A percentile compares a stretch with the other conserved stretches of the same genome.
phyloP scores from a whole-genome alignment of 1,140 invertebrate species.

The Apis dorsata region DNA sequence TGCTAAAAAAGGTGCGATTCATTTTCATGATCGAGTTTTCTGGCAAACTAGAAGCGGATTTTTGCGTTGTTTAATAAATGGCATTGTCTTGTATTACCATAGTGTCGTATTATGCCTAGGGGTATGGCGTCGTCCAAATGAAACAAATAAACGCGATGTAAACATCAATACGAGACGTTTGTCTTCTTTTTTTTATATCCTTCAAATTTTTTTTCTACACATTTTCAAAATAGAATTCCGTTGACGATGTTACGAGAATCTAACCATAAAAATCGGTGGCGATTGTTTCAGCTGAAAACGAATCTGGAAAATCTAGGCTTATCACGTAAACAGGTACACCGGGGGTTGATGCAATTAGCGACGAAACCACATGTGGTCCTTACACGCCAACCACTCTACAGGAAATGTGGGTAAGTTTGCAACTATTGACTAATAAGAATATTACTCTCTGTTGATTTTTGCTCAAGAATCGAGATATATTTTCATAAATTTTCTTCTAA shows the following conservation, averaged over 20 bases:
- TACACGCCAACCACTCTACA: neutral
- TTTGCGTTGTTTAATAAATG: neutral
- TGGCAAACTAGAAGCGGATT: neutral
- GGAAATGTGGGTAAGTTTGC: conserved; percentile 26
- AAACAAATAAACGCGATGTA: conserved; percentile 3
- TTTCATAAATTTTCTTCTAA: no score
- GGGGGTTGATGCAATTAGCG: conserved; percentile 37
- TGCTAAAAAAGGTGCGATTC: conserved; percentile 47
- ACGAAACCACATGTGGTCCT: conserved; percentile 40
- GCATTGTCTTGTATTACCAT: neutral
- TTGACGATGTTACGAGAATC: neutral
- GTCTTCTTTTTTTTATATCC: neutral
- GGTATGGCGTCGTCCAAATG: neutral
- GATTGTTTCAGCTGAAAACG: conserved; percentile 50
- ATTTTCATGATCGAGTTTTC: neutral
- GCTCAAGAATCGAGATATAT: no score
- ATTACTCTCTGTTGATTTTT: no score
- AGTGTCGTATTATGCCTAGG: neutral
- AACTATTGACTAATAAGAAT: neutral
- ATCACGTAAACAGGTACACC: conserved; percentile 2
- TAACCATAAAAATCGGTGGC: neutral
- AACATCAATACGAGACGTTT: neutral
- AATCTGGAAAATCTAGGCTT: conserved; percentile 34
- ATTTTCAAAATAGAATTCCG: neutral
- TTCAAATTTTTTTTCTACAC: neutral